Conservation (phyloP, 2,888 invertebrate species). For the Pseudanteris insignis region DNA sequence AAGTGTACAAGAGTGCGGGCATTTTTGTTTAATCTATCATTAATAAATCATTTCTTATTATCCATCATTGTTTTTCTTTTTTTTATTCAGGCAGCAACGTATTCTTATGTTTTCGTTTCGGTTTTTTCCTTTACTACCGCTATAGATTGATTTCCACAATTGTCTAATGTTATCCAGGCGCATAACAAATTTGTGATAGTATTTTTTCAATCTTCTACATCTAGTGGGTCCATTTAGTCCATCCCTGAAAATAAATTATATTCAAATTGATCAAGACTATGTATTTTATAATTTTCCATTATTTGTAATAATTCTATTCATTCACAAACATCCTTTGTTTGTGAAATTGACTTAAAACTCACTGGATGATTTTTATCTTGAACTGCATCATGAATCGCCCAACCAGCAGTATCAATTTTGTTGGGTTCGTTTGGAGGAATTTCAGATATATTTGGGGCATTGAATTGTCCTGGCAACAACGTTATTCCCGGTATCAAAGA, state of each 20-base stretch:
- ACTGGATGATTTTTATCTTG: slow-evolving; percentile 64
- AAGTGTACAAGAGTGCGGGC: slow-evolving; percentile 46
- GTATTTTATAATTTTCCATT: no score
- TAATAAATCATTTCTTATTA: slow-evolving; percentile 48
- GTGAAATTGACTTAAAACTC: slow-evolving; percentile 35
- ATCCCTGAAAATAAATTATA: slow-evolving; percentile 64
- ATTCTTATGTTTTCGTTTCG: slow-evolving; percentile 46
- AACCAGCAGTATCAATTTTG: slow-evolving; percentile 58
- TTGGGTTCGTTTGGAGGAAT: slow-evolving; percentile 57
- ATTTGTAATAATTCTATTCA: no score
- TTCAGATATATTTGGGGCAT: slow-evolving; percentile 56
- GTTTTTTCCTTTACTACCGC: slow-evolving; percentile 47
- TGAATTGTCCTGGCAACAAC: slow-evolving; percentile 59
- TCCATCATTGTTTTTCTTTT: slow-evolving; percentile 14
- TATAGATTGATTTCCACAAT: slow-evolving; percentile 52
- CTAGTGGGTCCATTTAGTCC: slow-evolving; percentile 69
- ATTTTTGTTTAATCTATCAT: slow-evolving; percentile 47
- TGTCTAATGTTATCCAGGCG: slow-evolving; percentile 49
- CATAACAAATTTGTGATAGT: slow-evolving; percentile 36
- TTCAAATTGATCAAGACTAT: no score
- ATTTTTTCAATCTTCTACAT: slow-evolving; percentile 34
- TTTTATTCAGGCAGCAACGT: slow-evolving; percentile 47
- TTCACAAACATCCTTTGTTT: no score
- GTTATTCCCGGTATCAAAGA: slow-evolving; percentile 61
- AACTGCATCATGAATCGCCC: slow-evolving; percentile 62